Evolutionary conservation across 30 jellyfish, hydroid and myxozoan genomes (phyloP).

Genomic region (Aurelia sp.): DNA sequence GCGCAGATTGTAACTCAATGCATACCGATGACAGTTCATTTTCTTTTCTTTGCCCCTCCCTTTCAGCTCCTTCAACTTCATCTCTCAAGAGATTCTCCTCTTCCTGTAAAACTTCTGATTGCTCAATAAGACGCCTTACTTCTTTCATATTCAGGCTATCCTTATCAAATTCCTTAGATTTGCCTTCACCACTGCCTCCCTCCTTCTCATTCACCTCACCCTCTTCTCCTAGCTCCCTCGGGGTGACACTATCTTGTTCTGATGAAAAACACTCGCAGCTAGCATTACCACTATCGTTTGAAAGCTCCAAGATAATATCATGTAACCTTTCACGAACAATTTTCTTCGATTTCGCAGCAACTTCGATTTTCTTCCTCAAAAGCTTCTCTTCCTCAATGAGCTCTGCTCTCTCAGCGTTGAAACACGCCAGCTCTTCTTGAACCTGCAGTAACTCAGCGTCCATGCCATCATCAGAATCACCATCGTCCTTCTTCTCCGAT

Average conservation of each 20-base stretch:
- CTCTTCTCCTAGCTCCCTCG: neutral
- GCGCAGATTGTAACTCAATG: constrained; percentile 77
- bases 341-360: constrained; percentile 49
- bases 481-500: neutral
- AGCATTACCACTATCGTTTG: constrained; percentile 58
- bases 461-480: constrained; percentile 22
- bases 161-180: neutral
- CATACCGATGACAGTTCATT: constrained; percentile 59
- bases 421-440: constrained; percentile 79
- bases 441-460: constrained; percentile 60
- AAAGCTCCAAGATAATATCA: constrained; percentile 72
- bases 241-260: constrained; percentile 22
- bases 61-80: constrained; percentile 77
- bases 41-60: constrained; percentile 30
- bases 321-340: constrained; percentile 74
- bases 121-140: constrained; percentile 43
- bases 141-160: constrained; percentile 7
- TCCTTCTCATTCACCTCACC: neutral
- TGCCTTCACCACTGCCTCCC: neutral
- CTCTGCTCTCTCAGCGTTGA: constrained; percentile 81
- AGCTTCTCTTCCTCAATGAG: constrained; percentile 71
- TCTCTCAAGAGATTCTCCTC: constrained; percentile 72
- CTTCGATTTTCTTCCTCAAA: constrained; percentile 60
- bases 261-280: constrained; percentile 23
- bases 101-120: constrained; percentile 63